These are phyloP conservation scores for Megastigmus dorsalis DNA, from an alignment of 2,888 invertebrate species.

Conservation along the genomic window DNA sequence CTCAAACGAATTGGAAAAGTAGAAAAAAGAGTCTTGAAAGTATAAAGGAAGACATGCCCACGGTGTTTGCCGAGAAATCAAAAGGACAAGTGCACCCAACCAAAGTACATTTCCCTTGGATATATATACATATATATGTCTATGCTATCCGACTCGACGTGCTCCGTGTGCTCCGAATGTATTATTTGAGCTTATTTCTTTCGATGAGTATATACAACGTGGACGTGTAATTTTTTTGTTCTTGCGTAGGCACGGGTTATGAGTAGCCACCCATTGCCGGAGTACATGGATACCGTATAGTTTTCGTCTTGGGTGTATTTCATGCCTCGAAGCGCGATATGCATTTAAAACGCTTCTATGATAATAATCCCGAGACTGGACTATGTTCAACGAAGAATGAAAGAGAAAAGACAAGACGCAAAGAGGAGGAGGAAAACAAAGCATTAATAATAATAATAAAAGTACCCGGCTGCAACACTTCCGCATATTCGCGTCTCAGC, in stretches of 20 bases:
- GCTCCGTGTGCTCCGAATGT: neutral
- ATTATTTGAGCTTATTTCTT: constrained; percentile 25
- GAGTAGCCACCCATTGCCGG: neutral
- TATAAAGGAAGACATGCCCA: too few relatives aligned
- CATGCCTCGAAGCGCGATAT: constrained; percentile 1
- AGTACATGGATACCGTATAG: constrained; percentile 5
- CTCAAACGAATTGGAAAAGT: too few relatives aligned
- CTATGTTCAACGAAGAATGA: constrained; percentile 2
- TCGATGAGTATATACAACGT: neutral
- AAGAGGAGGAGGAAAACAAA: constrained; percentile 26
- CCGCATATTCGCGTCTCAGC: constrained; percentile 56
- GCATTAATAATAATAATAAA: neutral
- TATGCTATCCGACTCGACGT: neutral
- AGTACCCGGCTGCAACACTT: constrained; percentile 59
- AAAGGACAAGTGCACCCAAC: constrained; percentile 35
- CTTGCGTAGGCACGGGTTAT: neutral
- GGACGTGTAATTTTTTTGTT: constrained; percentile 10
- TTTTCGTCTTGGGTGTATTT: constrained; percentile 4
- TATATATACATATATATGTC: too few relatives aligned
- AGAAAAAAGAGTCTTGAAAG: too few relatives aligned
- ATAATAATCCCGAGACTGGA: constrained; percentile 32
- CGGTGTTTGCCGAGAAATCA: neutral
- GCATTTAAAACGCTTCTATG: constrained; percentile 27
- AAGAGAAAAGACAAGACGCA: neutral
- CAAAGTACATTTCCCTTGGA: constrained; percentile 37